Conservation (phyloP, 1,140 invertebrate species). For the honey bee (Apis mellifera) region DNA sequence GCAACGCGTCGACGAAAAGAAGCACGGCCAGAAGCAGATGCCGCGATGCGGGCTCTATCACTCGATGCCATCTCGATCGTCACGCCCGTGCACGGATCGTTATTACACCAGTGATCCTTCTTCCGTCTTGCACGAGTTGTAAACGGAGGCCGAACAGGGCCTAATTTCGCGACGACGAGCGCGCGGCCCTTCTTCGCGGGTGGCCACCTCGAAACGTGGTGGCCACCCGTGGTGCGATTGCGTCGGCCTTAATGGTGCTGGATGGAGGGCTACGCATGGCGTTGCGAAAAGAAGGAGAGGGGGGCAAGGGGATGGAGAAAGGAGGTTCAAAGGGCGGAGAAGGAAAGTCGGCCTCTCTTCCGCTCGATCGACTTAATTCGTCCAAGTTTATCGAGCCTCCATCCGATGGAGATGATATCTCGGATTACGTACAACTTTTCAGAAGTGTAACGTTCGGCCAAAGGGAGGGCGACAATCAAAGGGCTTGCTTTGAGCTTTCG, state of each 20-base stretch:
- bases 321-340: slow-evolving; percentile 44
- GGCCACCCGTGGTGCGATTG: slow-evolving; percentile 72
- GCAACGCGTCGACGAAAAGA: slow-evolving; percentile 30
- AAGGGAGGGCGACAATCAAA: slow-evolving; percentile 3
- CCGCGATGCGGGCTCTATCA: slow-evolving; percentile 65
- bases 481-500: background rate
- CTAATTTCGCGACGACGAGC: background rate
- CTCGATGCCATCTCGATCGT: slow-evolving; percentile 50
- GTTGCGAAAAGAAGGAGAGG: slow-evolving; percentile 30
- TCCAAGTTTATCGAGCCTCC: slow-evolving; percentile 34
- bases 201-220: background rate
- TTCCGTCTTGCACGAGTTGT: slow-evolving; percentile 66
- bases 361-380: slow-evolving; percentile 14
- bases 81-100: slow-evolving; percentile 69
- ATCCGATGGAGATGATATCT: slow-evolving; percentile 47
- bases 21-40: slow-evolving; percentile 54
- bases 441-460: background rate
- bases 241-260: slow-evolving; percentile 66
- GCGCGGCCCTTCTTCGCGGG: background rate
- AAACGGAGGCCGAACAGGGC: slow-evolving; percentile 30
- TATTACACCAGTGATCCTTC: slow-evolving; percentile 71
- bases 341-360: slow-evolving; percentile 40
- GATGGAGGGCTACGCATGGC: slow-evolving; percentile 35
- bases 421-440: slow-evolving; percentile 35
- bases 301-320: background rate